These are phyloP conservation scores for Polypedilum vanderplanki DNA, from an alignment of 1,140 invertebrate genomes.

Conservation along the genomic window DNA sequence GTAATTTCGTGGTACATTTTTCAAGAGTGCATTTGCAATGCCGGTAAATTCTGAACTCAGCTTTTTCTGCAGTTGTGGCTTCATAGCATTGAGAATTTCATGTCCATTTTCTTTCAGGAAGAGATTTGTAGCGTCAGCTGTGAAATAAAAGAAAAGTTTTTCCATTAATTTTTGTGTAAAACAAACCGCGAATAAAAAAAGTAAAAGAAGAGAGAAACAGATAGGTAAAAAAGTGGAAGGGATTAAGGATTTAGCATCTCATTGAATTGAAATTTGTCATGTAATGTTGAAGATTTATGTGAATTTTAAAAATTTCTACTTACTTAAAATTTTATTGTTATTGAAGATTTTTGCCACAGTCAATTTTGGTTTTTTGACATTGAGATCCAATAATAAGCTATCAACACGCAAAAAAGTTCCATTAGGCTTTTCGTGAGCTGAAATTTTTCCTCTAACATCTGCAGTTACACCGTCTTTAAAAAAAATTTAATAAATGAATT, in stretches of 20 bases:
- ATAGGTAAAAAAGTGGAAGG: background rate
- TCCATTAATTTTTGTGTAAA: conserved; percentile 1
- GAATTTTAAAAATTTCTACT: conserved; percentile 39
- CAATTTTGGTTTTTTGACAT: conserved; percentile 58
- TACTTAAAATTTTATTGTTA: conserved; percentile 63
- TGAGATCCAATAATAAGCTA: conserved; percentile 53
- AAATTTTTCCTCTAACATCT: conserved; percentile 54
- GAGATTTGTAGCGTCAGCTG: conserved; percentile 64
- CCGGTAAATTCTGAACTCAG: conserved; percentile 54
- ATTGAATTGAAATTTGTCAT: conserved; percentile 3
- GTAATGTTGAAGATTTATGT: background rate
- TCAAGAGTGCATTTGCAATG: conserved; percentile 58
- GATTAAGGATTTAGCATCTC: background rate
- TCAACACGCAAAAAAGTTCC: conserved; percentile 57
- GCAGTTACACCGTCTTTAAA: conserved; percentile 52
- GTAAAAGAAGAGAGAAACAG: background rate
- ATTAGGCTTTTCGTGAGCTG: conserved; percentile 44
- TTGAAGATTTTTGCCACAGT: conserved; percentile 59
- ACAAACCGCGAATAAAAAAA: background rate
- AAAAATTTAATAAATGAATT: too few relatives aligned
- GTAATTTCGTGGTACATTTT: conserved; percentile 23
- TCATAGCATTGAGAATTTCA: conserved; percentile 62
- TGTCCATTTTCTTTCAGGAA: conserved; percentile 63
- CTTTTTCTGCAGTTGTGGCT: conserved; percentile 58
- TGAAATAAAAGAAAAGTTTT: conserved; percentile 37